Conservation (phyloP, 2,113 vertebrate species). For the Antennarius striatus region DNA sequence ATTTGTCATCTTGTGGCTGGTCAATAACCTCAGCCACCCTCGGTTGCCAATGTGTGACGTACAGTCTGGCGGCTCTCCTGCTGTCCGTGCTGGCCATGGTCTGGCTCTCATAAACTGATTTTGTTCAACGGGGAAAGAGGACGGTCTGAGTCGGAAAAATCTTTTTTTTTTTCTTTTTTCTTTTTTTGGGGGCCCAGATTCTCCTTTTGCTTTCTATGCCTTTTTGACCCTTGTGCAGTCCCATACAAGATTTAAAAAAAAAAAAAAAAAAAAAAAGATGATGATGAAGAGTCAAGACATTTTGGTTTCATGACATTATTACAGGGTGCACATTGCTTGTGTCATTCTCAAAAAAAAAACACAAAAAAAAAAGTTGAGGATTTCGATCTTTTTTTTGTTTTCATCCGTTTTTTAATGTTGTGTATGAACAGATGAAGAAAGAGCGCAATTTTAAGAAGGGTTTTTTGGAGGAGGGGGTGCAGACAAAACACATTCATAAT, state of each 20-base stretch:
- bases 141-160: slow-evolving; percentile 58
- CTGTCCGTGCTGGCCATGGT: slow-evolving; percentile 87
- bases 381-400: slow-evolving; percentile 45
- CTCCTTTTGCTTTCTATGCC: slow-evolving; percentile 72
- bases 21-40: slow-evolving; percentile 84
- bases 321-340: slow-evolving; percentile 75
- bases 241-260: slow-evolving; percentile 66
- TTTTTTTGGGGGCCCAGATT: slow-evolving; percentile 48
- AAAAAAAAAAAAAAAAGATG: slow-evolving; percentile 34
- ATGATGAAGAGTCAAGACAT: slow-evolving; percentile 68
- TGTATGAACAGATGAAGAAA: slow-evolving; percentile 41
- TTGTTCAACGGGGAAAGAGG: slow-evolving; percentile 65
- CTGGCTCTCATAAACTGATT: slow-evolving; percentile 89
- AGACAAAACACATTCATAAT: slow-evolving; percentile 75
- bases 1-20: slow-evolving; percentile 61
- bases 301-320: slow-evolving; percentile 68
- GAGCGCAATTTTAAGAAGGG: slow-evolving; percentile 1
- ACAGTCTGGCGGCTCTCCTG: slow-evolving; percentile 88
- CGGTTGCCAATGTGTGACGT: slow-evolving; percentile 86
- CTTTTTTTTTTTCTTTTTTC: slow-evolving; percentile 30
- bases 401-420: slow-evolving; percentile 47
- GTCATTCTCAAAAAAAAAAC: slow-evolving; percentile 52
- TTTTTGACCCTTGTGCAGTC: slow-evolving; percentile 77
- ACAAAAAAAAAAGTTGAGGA: slow-evolving; percentile 30
- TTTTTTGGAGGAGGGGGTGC: slow-evolving; percentile 37